Base-by-base conservation (phyloP, 1,140 invertebrate genomes). In the Pristionchus pacificus region DNA sequence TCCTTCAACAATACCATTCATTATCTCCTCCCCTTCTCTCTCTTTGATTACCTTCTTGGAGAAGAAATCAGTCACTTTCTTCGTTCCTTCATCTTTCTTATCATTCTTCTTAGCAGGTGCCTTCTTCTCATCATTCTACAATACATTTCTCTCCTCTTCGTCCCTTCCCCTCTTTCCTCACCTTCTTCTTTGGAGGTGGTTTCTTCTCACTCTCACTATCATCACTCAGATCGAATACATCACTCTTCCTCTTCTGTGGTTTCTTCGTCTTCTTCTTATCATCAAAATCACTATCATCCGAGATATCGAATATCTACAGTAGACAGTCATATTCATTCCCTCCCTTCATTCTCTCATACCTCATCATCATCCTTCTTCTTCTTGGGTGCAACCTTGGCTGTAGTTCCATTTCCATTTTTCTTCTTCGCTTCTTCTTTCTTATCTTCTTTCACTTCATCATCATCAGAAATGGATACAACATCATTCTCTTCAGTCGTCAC, bases 21-120 rank as follows among this genome's bases (percentile, higher is more conserved):
- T 49, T 10, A 49, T 49, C 38, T n/a, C n/a, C n/a, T n/a, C n/a
- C n/a, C n/a, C n/a, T n/a, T n/a, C n/a, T 49, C 6, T 49, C 6
- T 49, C 6, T 49, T 49, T 49, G 6, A 49, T 49, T 49, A 49
- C 38, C 62, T 64, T 64, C 62, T 64, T 64, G 14, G 15, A 24
- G 29, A 64, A 64, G 30, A 64, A 64, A 64, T 64, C 62, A 14
- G 62, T 64, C 28, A 64, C 31, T 31, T 68, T 68, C 38, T 60
- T 68, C 64, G n/a, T 65, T 59, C 38, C 27, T 10, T 61, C 24
- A n/a, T 28, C 28, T 30, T 64, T 58, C 28, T 28, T 60, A 2
- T 28, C n/a, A 61, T 28, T 60, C 30, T 58, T 68, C 14, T 38
- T 6, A 6, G 64, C 64, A 24, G 64, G 31, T 60, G n/a, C 29